Evolutionary conservation across 92 coral and sea anemone species (phyloP).

Genomic region (Epizoanthus stellaris): DNA sequence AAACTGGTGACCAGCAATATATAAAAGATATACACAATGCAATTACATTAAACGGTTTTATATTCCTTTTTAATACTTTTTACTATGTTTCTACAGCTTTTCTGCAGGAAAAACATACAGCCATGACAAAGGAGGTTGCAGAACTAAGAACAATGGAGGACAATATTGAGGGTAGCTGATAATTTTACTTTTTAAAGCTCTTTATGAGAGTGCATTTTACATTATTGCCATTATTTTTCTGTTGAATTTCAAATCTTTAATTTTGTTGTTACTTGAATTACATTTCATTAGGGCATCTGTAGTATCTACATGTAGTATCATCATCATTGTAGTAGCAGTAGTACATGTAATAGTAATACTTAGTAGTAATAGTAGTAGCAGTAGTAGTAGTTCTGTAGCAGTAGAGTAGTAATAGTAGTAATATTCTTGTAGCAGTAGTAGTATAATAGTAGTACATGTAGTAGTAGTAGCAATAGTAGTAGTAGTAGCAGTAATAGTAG

Average conservation of each 20-base stretch:
- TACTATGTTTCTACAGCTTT: constrained; percentile 28
- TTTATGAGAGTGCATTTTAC: background rate
- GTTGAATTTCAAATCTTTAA: background rate
- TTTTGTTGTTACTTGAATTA: background rate
- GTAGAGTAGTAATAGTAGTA: no score
- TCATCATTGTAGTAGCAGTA: no score
- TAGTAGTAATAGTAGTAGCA: no score
- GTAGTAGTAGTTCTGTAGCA: no score
- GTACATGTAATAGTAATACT: no score
- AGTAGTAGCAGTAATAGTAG: no score
- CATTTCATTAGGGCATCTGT: background rate
- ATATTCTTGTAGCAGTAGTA: no score
- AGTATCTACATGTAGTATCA: no score
- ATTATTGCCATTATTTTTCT: background rate
- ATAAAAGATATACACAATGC: no score
- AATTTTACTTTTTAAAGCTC: background rate
- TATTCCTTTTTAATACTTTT: background rate
- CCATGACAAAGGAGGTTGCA: constrained; percentile 62
- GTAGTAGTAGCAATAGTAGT: no score
- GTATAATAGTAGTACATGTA: no score
- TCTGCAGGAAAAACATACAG: constrained; percentile 65
- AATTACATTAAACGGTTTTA: background rate
- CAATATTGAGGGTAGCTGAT: constrained; percentile 62
- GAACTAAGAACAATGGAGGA: constrained; percentile 63
- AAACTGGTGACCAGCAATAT: no score